Base-by-base conservation (phyloP, 2,888 invertebrate genomes). In the Tanypteryx hageni region DNA sequence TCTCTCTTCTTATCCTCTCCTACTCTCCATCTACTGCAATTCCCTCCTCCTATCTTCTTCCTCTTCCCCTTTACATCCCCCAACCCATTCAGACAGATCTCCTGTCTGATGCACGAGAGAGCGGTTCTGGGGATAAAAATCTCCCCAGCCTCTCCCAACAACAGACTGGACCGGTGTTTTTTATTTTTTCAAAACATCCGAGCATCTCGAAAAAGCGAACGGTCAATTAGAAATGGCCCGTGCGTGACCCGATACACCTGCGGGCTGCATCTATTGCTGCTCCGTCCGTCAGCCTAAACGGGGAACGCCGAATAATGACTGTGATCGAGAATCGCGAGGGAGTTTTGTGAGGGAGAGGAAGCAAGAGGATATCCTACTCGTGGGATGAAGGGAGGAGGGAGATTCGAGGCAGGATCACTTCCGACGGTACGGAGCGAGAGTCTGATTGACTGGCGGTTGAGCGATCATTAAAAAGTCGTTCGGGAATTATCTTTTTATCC, bases 171-270 rank as follows among this genome's bases (percentile, higher is more conserved):
- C 86, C 86, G 86, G 86, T 86, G 61, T 16, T 61, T 61, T 44
- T 44, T 44, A 44, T 44, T 44, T 3, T 44, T 44, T 44, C 44
- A 44, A 5, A 61, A 31, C 31, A 31, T 86, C 86, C 61, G 14
- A 31, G 11, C 27, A 31, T 27, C 16, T 82, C 16, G 82, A 44
- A 82, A 57, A 16, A 10, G 61, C 31, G 22, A 61, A 31, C 61
- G 86, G 86, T 31, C 86, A 9, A 22, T 68, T 22, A 59, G 11
- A 44, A 22, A n/a, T 16, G 59, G 86, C 22, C 27, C 61, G 86
- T 86, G 86, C 86, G 59, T 86, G 86, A 86, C 86, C 86, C 86
- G 86, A 64, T 86, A 86, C 86, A 64, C 86, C 86, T 61, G 61
- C 86, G 61, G 86, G 86, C 31, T 31, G 61, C 61, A 31, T 22